phyloP scores from a whole-genome alignment of 2,113 vertebrate species.

The Pygoscelis adeliae region DNA sequence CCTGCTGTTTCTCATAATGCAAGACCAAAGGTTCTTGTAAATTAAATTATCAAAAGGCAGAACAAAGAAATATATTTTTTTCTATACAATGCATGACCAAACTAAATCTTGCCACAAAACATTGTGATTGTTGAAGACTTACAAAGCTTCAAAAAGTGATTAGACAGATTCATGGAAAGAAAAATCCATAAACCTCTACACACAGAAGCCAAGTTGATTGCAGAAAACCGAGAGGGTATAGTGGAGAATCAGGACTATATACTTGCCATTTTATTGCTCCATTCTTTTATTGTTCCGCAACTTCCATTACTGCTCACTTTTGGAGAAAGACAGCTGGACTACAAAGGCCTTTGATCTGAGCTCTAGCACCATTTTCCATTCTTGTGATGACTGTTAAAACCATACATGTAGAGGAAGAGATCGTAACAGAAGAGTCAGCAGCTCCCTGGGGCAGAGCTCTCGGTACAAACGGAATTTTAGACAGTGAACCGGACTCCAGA shows the following conservation, averaged over 20 bases:
- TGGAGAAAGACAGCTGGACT: background rate
- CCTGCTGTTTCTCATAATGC: background rate
- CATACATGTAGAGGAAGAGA: background rate
- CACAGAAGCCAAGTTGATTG: background rate
- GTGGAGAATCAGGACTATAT: background rate
- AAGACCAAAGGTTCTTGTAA: background rate
- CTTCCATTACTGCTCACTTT: background rate
- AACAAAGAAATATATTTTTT: background rate
- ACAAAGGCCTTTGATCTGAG: background rate
- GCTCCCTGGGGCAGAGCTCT: background rate
- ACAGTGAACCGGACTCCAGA: background rate
- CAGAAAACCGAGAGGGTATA: background rate
- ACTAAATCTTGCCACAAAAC: background rate
- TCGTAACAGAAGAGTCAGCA: background rate
- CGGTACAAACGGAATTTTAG: background rate
- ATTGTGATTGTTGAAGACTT: background rate
- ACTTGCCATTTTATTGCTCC: background rate
- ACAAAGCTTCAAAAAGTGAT: background rate
- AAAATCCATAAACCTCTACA: background rate
- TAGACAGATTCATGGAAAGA: background rate
- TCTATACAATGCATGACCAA: background rate
- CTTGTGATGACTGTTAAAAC: background rate
- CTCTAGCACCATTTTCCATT: background rate
- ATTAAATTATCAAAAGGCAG: background rate
- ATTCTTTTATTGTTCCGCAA: background rate